Evolutionary conservation across 2,888 invertebrate species (phyloP).

Genomic region (Gerosis bhagava): DNA sequence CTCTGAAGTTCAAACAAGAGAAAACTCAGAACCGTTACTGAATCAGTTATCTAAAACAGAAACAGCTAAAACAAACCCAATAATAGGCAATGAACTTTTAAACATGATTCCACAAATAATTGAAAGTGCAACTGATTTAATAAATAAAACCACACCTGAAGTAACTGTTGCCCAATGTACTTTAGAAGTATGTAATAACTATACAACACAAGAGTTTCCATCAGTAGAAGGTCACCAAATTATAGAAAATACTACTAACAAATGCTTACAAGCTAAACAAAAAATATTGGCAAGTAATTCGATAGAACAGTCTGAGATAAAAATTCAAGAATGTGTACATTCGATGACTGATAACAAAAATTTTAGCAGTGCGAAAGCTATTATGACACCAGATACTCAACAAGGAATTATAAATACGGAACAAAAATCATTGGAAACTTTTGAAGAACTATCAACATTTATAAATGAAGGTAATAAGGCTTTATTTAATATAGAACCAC

Average conservation of each 20-base stretch:
- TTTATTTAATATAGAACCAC: constrained; percentile 47
- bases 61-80: constrained; percentile 44
- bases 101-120: constrained; percentile 48
- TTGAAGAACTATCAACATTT: constrained; percentile 39
- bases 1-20: constrained; percentile 40
- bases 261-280: too few relatives aligned
- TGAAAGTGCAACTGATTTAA: constrained; percentile 46
- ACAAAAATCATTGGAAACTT: constrained; percentile 51
- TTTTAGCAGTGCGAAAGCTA: constrained; percentile 33
- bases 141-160: too few relatives aligned
- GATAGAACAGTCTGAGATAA: constrained; percentile 49
- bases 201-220: constrained; percentile 50
- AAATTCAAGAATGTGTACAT: constrained; percentile 43
- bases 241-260: constrained; percentile 43
- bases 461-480: constrained; percentile 44
- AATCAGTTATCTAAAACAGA: constrained; percentile 43
- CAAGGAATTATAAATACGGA: constrained; percentile 48
- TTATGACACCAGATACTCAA: constrained; percentile 45
- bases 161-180: constrained; percentile 40
- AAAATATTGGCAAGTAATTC: constrained; percentile 56
- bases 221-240: constrained; percentile 44
- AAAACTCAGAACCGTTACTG: constrained; percentile 36
- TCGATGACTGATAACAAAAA: constrained; percentile 26
- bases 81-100: constrained; percentile 46
- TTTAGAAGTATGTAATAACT: constrained; percentile 53